Evolutionary conservation across 2,113 vertebrate species (phyloP).

Genomic region (Embiotoca jacksoni): DNA sequence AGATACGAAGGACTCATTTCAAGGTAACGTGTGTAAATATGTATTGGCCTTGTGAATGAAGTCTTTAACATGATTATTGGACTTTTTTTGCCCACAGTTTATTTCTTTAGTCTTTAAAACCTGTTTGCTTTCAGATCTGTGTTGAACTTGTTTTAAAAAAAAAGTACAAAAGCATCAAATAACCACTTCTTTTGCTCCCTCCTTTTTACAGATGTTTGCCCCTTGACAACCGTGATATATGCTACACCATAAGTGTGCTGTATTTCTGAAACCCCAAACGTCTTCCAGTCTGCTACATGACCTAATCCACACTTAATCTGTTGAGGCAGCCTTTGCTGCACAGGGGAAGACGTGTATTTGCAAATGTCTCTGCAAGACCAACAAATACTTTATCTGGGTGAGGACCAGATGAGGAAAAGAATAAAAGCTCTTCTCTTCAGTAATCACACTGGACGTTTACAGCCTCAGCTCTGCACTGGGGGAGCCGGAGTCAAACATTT

Average conservation of each 20-base stretch:
- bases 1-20: no score
- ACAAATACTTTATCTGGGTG: slow-evolving; percentile 27
- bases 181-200: neutral
- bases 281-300: slow-evolving; percentile 14
- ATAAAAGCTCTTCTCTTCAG: slow-evolving; percentile 29
- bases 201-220: slow-evolving; percentile 30
- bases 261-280: slow-evolving; percentile 22
- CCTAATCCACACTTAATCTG: slow-evolving; percentile 42
- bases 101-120: no score
- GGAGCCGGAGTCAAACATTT: slow-evolving; percentile 63
- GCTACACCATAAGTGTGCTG: neutral
- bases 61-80: no score
- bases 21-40: no score
- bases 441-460: slow-evolving; percentile 56
- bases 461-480: slow-evolving; percentile 10
- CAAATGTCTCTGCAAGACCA: slow-evolving; percentile 30
- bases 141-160: neutral
- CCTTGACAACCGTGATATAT: slow-evolving; percentile 40
- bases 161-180: neutral
- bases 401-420: slow-evolving; percentile 22
- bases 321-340: slow-evolving; percentile 32
- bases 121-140: neutral
- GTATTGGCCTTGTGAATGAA: no score
- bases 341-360: slow-evolving; percentile 17
- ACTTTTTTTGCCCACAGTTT: no score